phyloP scores from a whole-genome alignment of 92 coral and sea anemone species.

The Paragorgia papillata region DNA sequence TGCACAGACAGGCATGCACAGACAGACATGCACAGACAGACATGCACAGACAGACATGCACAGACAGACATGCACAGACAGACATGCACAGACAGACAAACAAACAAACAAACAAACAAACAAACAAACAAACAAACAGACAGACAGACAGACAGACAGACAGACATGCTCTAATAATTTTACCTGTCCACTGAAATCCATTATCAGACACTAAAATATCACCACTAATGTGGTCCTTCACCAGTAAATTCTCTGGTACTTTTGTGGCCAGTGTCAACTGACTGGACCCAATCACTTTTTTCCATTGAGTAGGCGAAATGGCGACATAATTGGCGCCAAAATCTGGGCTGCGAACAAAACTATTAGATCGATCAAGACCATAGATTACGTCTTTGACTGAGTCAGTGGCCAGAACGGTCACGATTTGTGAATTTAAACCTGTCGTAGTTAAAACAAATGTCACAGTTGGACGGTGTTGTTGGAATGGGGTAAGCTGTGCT shows the following conservation, averaged over 20 bases:
- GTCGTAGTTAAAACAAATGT: background rate
- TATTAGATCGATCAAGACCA: slow-evolving; percentile 74
- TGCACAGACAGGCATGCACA: too few species aligned
- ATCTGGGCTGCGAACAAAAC: slow-evolving; percentile 62
- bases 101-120: too few species aligned
- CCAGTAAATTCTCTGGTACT: slow-evolving; percentile 75
- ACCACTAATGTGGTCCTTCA: slow-evolving; percentile 50
- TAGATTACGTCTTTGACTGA: slow-evolving; percentile 44
- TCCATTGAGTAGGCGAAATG: slow-evolving; percentile 55
- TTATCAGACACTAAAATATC: slow-evolving; percentile 50
- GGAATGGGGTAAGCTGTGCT: too few species aligned
- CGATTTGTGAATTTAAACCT: slow-evolving; percentile 61
- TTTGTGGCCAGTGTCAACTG: slow-evolving; percentile 66
- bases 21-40: too few species aligned
- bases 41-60: too few species aligned
- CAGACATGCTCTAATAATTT: too few species aligned
- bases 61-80: too few species aligned
- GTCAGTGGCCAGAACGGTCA: slow-evolving; percentile 70
- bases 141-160: too few species aligned
- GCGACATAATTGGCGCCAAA: slow-evolving; percentile 61
- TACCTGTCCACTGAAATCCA: slow-evolving; percentile 86
- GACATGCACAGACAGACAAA: too few species aligned
- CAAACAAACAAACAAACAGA: too few species aligned
- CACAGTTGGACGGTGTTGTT: background rate
- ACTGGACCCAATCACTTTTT: slow-evolving; percentile 36